Evolutionary conservation across 37 sponge, comb jelly and placozoan species (phyloP), one percentile per base, ranked within the genome.

Genomic region (Haliclona indistincta): DNA sequence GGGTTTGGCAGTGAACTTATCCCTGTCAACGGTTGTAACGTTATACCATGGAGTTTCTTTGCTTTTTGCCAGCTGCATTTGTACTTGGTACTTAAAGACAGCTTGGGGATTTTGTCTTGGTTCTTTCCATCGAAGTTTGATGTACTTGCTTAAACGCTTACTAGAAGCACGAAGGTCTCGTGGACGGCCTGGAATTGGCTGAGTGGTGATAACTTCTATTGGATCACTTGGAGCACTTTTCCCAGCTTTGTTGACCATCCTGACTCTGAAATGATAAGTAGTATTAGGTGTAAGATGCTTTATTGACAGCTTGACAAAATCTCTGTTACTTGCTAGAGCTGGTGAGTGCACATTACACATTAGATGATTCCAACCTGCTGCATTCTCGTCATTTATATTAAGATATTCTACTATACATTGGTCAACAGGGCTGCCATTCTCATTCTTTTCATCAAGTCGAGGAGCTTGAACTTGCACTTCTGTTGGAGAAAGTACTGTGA

Each of bases 61-160:
- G n/a, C n/a, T n/a, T n/a, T n/a, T n/a, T n/a, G 3, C 6, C 4
- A 49, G 52, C 26, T 55, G 56, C 56, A 2, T 7, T 28, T 55
- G 26, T 7, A 55, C 7, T 5, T 55, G 6, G 7, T 55, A 55
- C 3, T 5, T 23, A 28, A 2, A 5, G 2, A 55, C 56, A 7
- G 56, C 56, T 7, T 55, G 56, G 3, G 56, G 7, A 55, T 55
- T 55, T 5, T 7, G 26, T 2, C 5, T 55, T 7, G 56, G 56
- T 55, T 55, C 56, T 28, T 55, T 5, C 56, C 56, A 55, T 55
- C 56, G 3, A 2, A 55, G 3, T 55, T 55, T 55, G 56, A 55
- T 2, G 6, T 7, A 2, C 3, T 55, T 55, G 7, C 6, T 55
- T 5, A 28, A 28, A 7, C 56, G 56, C 7, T 55, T 55, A 28